Evolutionary conservation across 2,888 invertebrate species (phyloP).

Genomic region (Bembecia ichneumoniformis): DNA sequence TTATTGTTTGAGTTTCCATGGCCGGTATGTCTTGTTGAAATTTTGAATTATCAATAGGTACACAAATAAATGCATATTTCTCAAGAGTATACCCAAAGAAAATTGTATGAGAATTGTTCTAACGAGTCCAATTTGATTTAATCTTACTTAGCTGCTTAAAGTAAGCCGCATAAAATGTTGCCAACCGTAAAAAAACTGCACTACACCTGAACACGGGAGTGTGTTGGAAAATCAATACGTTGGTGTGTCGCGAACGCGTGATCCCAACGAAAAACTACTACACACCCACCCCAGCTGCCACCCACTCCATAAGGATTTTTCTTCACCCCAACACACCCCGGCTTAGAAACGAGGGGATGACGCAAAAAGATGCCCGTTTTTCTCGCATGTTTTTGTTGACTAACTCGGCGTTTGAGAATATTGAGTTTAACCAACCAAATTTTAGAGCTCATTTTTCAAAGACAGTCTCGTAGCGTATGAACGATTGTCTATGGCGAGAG

Average conservation of each 20-base stretch:
- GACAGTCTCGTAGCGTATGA: slow-evolving; percentile 35
- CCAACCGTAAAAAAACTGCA: neutral
- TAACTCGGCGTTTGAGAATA: slow-evolving; percentile 17
- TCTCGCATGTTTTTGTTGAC: slow-evolving; percentile 62
- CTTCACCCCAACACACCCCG: slow-evolving; percentile 44
- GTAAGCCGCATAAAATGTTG: neutral
- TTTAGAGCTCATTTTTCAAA: neutral
- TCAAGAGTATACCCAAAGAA: too few species aligned
- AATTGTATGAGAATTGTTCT: too few species aligned
- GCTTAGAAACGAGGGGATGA: slow-evolving; percentile 50
- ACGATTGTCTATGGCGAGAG: slow-evolving; percentile 43
- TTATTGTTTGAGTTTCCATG: too few species aligned
- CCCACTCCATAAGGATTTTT: slow-evolving; percentile 47
- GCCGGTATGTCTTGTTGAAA: too few species aligned
- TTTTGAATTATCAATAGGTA: too few species aligned
- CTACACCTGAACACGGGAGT: slow-evolving; percentile 53
- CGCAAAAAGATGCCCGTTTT: slow-evolving; percentile 68
- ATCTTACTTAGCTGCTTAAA: neutral
- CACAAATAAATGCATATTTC: too few species aligned
- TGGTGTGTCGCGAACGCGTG: slow-evolving; percentile 63
- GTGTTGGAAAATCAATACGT: slow-evolving; percentile 66
- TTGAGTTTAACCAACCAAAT: slow-evolving; percentile 17
- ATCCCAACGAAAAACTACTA: slow-evolving; percentile 70
- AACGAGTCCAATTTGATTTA: too few species aligned
- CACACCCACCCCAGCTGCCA: slow-evolving; percentile 20